Evolutionary conservation across 2,888 invertebrate species (phyloP).

Genomic region (Pandemis cinnamomeana): DNA sequence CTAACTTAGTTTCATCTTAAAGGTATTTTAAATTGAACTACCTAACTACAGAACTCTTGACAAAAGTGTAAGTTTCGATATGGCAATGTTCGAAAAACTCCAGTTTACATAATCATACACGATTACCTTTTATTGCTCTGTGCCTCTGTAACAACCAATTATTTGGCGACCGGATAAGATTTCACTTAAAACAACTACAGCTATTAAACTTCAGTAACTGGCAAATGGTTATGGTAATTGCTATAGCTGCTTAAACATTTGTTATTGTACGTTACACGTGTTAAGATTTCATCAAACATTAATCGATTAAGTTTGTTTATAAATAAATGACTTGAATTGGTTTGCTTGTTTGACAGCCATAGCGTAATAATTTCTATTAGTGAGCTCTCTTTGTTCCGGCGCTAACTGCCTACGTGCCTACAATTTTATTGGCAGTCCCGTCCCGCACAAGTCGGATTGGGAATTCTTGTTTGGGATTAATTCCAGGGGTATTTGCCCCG

Average conservation of each 20-base stretch:
- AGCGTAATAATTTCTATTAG: no score
- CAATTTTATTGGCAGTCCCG: no score
- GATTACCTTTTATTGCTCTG: slow-evolving; percentile 7
- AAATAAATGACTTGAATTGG: neutral
- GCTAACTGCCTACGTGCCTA: no score
- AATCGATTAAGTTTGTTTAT: neutral
- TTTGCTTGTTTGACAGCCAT: neutral
- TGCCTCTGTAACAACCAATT: slow-evolving; percentile 9
- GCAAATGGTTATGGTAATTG: neutral
- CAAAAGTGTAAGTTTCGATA: no score
- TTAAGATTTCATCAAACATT: neutral
- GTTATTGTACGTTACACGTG: neutral
- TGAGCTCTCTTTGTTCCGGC: no score
- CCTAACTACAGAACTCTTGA: no score
- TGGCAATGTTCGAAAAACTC: no score
- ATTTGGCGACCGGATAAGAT: slow-evolving; percentile 6
- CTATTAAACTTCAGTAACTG: neutral
- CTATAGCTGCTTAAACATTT: neutral
- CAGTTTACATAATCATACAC: neutral
- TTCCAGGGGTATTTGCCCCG: no score
- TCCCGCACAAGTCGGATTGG: no score
- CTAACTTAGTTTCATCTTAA: no score
- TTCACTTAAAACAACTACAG: slow-evolving; percentile 4
- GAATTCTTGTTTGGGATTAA: no score
- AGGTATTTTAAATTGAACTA: no score